Percentiles rank a stretch among this genome's conserved stretches.
phyloP scores from a whole-genome alignment of 2,797 vertebrate species.

The Microctenopoma steveboyesi region DNA sequence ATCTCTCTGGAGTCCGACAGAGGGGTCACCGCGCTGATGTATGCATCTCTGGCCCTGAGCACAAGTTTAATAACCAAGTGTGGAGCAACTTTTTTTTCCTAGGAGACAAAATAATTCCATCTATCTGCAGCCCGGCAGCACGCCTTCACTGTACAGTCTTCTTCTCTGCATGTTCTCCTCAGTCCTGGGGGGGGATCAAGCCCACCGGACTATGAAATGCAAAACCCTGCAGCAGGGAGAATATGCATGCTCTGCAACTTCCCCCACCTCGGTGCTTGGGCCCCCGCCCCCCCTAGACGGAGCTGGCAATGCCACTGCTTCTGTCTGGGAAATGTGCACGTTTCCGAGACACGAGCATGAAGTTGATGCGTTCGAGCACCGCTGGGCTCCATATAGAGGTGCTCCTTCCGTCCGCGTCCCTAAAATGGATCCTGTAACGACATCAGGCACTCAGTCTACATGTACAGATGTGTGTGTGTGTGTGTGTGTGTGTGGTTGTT shows the following conservation, averaged over 20 bases:
- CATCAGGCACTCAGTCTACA: slow-evolving; percentile 42
- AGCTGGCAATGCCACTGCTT: slow-evolving; percentile 7
- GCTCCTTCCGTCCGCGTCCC: slow-evolving; percentile 18
- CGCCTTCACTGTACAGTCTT: not conserved
- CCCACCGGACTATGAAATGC: slow-evolving; percentile 75
- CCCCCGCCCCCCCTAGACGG: slow-evolving; percentile 22
- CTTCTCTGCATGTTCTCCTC: slow-evolving; percentile 19
- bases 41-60: slow-evolving; percentile 1
- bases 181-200: slow-evolving; percentile 32
- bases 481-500: not conserved
- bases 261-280: slow-evolving; percentile 42
- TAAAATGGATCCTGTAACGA: slow-evolving; percentile 20
- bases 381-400: slow-evolving; percentile 28
- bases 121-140: slow-evolving; percentile 16
- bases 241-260: slow-evolving; percentile 76
- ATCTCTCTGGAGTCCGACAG: not conserved
- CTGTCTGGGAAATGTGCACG: slow-evolving; percentile 30
- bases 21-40: slow-evolving; percentile 1
- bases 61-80: not conserved
- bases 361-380: slow-evolving; percentile 44
- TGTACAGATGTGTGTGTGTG: slow-evolving; percentile 8
- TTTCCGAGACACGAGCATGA: not conserved
- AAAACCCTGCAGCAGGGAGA: slow-evolving; percentile 72
- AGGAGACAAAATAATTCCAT: slow-evolving; percentile 32
- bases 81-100: not conserved